Base-by-base conservation (phyloP, 2,797 vertebrate genomes). In the Tenualosa thibaudeaui region DNA sequence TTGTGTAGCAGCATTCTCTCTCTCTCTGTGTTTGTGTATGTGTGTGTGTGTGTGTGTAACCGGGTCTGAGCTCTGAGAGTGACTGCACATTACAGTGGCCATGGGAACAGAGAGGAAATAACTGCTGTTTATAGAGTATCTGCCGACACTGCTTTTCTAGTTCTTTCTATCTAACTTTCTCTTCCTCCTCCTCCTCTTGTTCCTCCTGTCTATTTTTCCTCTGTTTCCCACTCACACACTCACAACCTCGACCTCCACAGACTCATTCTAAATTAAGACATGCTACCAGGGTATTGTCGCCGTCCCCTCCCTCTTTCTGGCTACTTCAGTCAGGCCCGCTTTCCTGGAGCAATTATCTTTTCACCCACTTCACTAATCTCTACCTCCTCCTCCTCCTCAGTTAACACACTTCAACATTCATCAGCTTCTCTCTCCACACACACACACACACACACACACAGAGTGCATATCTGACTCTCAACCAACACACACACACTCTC, bases 321-420 rank as follows among this genome's bases (percentile, higher is more conserved):
- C 37, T 78, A 43, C 71, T 46, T 46, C 71, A 19, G 37, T 78
- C 37, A 7, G 19, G 17, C 71, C 71, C 40, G 40, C 71, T 78
- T 43, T 46, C 40, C 71, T 71, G 3, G 40, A 22, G 40, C 40
- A 46, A 78, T 78, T 78, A 78, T 78, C 71, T 78, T 9, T 46
- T 78, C 40, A 78, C 17, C 26, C 17, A 43, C 71, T 40, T 78
- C 71, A 78, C 71, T 78, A 40, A 19, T 78, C 65, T 37, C 65
- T 37, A 31, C 15, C 17, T 46, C 71, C 26, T 40, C 62, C 62
- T 62, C 22, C 60, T 71, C 40, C 40, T 78, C 71, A 22, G 71
- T 78, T 43, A 78, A 78, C 71, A 46, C 71, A 19, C 40, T 78
- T 46, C 71, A 78, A 7, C 71, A 78, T 78, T 78, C 37, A 46